A percentile compares a stretch with the other conserved stretches of the same genome.
These are phyloP conservation scores for Trichoplax adhaerens DNA, from an alignment of 37 sponge, comb jelly and placozoan species.

Conservation along the genomic window DNA sequence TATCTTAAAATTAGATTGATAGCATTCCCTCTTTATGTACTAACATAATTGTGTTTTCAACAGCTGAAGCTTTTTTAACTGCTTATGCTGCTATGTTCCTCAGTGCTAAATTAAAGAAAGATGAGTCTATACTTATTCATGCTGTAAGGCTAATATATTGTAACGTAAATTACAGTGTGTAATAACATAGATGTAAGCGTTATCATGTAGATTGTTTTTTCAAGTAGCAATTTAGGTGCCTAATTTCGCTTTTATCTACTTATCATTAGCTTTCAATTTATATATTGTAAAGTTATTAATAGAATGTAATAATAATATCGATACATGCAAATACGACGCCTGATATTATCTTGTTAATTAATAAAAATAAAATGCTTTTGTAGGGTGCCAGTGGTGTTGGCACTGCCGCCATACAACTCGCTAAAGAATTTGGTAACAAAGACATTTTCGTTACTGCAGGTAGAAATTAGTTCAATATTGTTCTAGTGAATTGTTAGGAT, in stretches of 20 bases:
- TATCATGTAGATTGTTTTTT: no score
- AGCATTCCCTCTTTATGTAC: neutral
- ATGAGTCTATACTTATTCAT: conserved; percentile 56
- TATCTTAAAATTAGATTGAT: neutral
- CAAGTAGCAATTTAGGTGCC: no score
- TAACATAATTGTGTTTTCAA: no score
- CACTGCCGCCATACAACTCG: conserved; percentile 49
- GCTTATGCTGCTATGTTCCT: conserved; percentile 60
- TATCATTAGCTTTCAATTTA: neutral
- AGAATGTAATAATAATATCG: neutral
- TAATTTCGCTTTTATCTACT: no score
- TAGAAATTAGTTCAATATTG: neutral
- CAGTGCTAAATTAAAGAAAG: conserved; percentile 39
- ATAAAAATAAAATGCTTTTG: neutral
- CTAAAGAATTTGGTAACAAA: conserved; percentile 27
- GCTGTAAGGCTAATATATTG: conserved; percentile 24
- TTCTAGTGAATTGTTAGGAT: neutral
- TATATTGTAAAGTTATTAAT: neutral
- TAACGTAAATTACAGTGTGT: no score
- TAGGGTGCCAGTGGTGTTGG: conserved; percentile 82
- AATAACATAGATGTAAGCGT: no score
- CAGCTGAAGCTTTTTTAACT: conserved; percentile 66
- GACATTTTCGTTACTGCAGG: conserved; percentile 53
- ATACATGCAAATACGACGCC: no score
- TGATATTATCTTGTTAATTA: no score